phyloP scores from a whole-genome alignment of 2,113 vertebrate species.

The Nannospalax galili region DNA sequence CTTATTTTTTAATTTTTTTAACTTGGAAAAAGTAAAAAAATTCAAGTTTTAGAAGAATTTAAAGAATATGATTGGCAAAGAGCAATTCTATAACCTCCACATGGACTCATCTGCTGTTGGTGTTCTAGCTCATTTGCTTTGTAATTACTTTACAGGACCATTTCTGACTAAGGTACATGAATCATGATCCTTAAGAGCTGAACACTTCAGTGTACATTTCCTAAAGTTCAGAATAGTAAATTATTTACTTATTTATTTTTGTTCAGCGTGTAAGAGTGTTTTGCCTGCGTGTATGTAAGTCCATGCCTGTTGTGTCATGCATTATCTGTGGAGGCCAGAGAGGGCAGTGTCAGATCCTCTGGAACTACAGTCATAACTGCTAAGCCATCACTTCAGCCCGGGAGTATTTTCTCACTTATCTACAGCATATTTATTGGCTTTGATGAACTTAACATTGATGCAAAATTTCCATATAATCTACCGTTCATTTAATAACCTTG shows the following conservation, averaged over 20 bases:
- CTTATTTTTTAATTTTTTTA: slow-evolving; percentile 13
- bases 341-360: no score
- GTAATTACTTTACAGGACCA: background rate
- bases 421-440: background rate
- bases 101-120: background rate
- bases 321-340: no score
- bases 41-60: slow-evolving; percentile 16
- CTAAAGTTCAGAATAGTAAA: background rate
- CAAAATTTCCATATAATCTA: background rate
- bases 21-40: slow-evolving; percentile 19
- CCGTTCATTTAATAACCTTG: background rate
- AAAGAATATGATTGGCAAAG: background rate
- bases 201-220: background rate
- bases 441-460: background rate
- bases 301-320: no score
- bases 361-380: no score
- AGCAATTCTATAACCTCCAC: background rate
- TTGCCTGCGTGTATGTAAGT: no score
- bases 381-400: no score
- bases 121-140: background rate
- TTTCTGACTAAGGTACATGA: slow-evolving; percentile 16
- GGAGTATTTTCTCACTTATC: background rate
- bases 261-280: no score
- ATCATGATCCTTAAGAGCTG: background rate
- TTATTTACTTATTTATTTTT: no score